Percentiles rank a stretch among this genome's conserved stretches.
Evolutionary conservation across 2,113 vertebrate species (phyloP).

Genomic region (Oncorhynchus mykiss): DNA sequence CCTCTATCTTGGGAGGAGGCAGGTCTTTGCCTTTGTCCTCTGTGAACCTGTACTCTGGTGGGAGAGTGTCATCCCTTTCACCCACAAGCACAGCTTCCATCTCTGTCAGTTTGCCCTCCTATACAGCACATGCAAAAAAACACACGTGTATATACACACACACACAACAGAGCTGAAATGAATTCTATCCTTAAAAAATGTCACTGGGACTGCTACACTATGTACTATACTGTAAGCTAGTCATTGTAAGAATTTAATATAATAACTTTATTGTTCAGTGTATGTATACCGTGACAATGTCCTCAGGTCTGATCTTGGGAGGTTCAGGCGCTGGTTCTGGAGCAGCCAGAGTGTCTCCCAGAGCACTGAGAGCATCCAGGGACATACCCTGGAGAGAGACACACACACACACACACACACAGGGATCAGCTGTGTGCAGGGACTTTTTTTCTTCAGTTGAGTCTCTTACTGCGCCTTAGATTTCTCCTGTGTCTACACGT

Average conservation of each 20-base stretch:
- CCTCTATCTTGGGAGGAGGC: slow-evolving; percentile 62
- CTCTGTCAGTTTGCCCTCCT: slow-evolving; percentile 57
- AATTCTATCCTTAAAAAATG: background rate
- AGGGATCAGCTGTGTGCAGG: too few species aligned
- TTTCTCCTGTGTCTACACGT: too few species aligned
- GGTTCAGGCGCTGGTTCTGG: slow-evolving; percentile 53
- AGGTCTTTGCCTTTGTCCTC: slow-evolving; percentile 47
- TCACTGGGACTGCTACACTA: too few species aligned
- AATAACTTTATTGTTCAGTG: background rate
- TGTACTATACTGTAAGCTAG: too few species aligned
- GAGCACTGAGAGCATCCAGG: slow-evolving; percentile 59
- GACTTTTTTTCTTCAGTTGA: too few species aligned
- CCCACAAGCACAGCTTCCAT: slow-evolving; percentile 68
- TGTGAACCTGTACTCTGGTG: slow-evolving; percentile 64
- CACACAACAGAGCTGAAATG: background rate
- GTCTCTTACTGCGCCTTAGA: too few species aligned
- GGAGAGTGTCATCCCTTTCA: slow-evolving; percentile 63
- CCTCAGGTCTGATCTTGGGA: slow-evolving; percentile 59
- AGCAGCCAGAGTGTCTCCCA: slow-evolving; percentile 49
- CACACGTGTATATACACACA: background rate
- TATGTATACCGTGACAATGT: slow-evolving; percentile 58
- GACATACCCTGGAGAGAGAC: slow-evolving; percentile 42
- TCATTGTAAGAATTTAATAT: background rate
- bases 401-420: background rate
- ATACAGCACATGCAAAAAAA: slow-evolving; percentile 5